Conservation (phyloP, 2,888 invertebrate genomes). For the Cheilosia variabilis region DNA sequence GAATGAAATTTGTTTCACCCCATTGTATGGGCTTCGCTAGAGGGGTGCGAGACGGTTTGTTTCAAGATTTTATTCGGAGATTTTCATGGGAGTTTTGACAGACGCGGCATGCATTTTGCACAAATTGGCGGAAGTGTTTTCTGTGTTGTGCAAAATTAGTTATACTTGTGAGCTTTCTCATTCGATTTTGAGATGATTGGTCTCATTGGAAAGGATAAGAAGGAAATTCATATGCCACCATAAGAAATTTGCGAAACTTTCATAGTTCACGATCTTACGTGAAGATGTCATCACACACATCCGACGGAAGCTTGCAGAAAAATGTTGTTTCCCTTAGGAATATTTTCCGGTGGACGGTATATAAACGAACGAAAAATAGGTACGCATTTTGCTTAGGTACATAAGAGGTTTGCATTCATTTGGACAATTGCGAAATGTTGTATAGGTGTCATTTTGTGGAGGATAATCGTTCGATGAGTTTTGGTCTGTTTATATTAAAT, state of each 20-base stretch:
- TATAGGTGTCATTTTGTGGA: too few relatives aligned
- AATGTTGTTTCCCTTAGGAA: neutral
- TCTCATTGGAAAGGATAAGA: constrained; percentile 6
- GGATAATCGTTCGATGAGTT: too few relatives aligned
- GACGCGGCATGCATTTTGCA: too few relatives aligned
- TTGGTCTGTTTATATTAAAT: too few relatives aligned
- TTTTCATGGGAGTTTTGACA: too few relatives aligned
- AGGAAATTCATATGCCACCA: neutral
- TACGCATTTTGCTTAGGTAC: too few relatives aligned
- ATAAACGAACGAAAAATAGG: too few relatives aligned
- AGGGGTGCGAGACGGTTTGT: too few relatives aligned
- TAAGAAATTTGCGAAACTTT: constrained; percentile 40
- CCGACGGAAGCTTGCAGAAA: constrained; percentile 48
- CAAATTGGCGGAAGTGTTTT: neutral
- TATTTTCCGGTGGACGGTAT: neutral
- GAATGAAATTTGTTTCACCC: neutral
- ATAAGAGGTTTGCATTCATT: too few relatives aligned
- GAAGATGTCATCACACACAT: constrained; percentile 40
- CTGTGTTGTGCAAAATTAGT: neutral
- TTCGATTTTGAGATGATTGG: constrained; percentile 2
- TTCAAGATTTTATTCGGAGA: too few relatives aligned
- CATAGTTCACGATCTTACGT: neutral
- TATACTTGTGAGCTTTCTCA: neutral
- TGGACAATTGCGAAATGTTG: too few relatives aligned
- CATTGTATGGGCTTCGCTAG: too few relatives aligned